Percentiles rank a stretch among this genome's conserved stretches.
Evolutionary conservation across 1,140 invertebrate species (phyloP).

Genomic region (Neodiprion lecontei): DNA sequence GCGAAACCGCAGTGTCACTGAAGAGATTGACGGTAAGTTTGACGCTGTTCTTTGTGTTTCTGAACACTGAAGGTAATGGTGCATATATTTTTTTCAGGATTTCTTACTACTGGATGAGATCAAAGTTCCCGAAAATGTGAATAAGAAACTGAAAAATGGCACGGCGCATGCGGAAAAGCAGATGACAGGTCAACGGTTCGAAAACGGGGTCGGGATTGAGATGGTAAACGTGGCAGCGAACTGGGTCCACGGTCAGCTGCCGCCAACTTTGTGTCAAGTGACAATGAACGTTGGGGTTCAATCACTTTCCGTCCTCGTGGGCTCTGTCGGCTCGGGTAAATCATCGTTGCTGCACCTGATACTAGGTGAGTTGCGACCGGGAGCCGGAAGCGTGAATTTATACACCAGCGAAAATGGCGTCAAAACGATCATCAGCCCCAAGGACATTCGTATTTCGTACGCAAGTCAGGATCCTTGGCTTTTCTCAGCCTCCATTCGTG

Average conservation of each 20-base stretch:
- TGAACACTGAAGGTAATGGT: too few relatives aligned
- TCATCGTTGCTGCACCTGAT: slow-evolving; percentile 77
- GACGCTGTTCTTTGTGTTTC: not conserved
- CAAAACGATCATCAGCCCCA: slow-evolving; percentile 35
- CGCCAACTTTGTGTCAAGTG: slow-evolving; percentile 66
- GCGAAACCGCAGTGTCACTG: slow-evolving; percentile 73
- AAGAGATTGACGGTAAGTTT: slow-evolving; percentile 59
- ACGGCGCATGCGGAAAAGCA: not conserved
- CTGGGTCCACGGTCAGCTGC: slow-evolving; percentile 50
- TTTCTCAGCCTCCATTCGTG: slow-evolving; percentile 71
- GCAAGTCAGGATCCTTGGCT: slow-evolving; percentile 81
- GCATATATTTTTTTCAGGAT: too few relatives aligned
- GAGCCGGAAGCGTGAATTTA: slow-evolving; percentile 65
- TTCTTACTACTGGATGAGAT: too few relatives aligned
- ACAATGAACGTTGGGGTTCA: slow-evolving; percentile 69
- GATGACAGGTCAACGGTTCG: not conserved
- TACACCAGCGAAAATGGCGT: not conserved
- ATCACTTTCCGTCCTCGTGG: slow-evolving; percentile 76
- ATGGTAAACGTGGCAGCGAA: slow-evolving; percentile 48
- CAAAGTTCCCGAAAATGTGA: too few relatives aligned
- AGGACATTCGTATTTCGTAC: slow-evolving; percentile 72
- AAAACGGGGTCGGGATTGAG: not conserved
- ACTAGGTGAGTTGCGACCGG: slow-evolving; percentile 73
- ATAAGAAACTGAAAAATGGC: not conserved
- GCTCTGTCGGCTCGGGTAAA: slow-evolving; percentile 82